These are phyloP conservation scores for Cochlearius cochlearius DNA, from an alignment of 2,113 vertebrate genomes.

Conservation along the genomic window DNA sequence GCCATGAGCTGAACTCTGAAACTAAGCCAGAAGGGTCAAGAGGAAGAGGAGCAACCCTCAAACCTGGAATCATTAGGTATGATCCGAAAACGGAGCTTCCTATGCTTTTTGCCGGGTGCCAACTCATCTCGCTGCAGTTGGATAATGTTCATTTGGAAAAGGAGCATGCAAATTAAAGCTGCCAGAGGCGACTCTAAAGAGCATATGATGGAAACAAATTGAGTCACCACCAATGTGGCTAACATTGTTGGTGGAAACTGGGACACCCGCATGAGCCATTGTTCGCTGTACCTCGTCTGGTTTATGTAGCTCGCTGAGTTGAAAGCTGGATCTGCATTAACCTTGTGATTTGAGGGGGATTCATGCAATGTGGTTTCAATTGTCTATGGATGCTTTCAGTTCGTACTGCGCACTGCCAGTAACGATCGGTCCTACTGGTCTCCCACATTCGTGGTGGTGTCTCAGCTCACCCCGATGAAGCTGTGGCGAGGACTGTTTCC, in stretches of 20 bases:
- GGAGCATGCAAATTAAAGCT: background rate
- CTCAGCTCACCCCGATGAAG: constrained; percentile 10
- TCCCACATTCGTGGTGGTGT: background rate
- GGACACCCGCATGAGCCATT: constrained; percentile 43
- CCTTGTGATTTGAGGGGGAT: constrained; percentile 21
- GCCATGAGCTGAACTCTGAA: background rate
- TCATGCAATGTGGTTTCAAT: constrained; percentile 52
- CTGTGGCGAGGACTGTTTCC: background rate
- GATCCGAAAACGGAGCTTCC: background rate
- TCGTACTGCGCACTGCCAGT: background rate
- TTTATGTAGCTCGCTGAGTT: constrained; percentile 48
- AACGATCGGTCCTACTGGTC: background rate
- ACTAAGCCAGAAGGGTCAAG: background rate
- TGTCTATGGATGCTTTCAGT: constrained; percentile 8
- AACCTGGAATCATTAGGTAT: background rate
- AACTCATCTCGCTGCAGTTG: background rate
- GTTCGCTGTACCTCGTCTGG: constrained; percentile 52
- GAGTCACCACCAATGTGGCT: constrained; percentile 39
- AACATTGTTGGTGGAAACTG: constrained; percentile 56
- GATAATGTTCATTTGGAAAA: background rate
- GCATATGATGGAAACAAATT: constrained; percentile 46
- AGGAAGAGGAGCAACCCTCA: background rate
- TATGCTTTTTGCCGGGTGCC: background rate
- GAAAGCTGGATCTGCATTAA: constrained; percentile 43
- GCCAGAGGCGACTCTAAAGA: constrained; percentile 35